Percentiles rank a stretch among this genome's conserved stretches.
Evolutionary conservation across 2,113 vertebrate species (phyloP).

Genomic region (Nothoprocta perdicaria): DNA sequence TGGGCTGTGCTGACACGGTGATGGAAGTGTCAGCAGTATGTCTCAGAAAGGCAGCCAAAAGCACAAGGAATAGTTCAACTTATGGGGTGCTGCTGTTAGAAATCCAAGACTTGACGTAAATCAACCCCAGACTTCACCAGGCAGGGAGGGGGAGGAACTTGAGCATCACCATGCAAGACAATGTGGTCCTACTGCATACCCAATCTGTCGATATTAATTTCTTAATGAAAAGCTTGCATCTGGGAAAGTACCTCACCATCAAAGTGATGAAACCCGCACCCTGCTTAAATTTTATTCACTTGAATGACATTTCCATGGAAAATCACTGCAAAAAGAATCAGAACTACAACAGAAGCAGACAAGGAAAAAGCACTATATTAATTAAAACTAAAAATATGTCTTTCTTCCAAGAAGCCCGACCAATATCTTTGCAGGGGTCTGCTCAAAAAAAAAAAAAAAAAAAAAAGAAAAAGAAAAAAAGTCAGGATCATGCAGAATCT

Average conservation of each 20-base stretch:
- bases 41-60: conserved; percentile 29
- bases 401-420: not conserved
- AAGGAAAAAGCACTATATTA: not conserved
- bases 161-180: not conserved
- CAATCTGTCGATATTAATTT: conserved; percentile 48
- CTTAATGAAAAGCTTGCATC: conserved; percentile 49
- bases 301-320: conserved; percentile 44
- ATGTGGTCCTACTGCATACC: not conserved
- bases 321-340: conserved; percentile 28
- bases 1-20: not conserved
- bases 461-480: no score
- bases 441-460: not conserved
- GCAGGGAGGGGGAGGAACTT: not conserved
- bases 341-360: conserved; percentile 25
- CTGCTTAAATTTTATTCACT: conserved; percentile 36
- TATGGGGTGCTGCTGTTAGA: conserved; percentile 16
- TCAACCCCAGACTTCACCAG: conserved; percentile 22
- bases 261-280: conserved; percentile 56
- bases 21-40: conserved; percentile 33
- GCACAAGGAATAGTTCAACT: not conserved
- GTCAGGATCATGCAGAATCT: not conserved
- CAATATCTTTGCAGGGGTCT: not conserved
- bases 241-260: conserved; percentile 21
- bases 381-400: not conserved
- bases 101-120: conserved; percentile 46